A percentile compares a stretch with the other conserved stretches of the same genome.
Evolutionary conservation across 2,888 invertebrate genomes (phyloP).

Genomic region (Fragum fragum): DNA sequence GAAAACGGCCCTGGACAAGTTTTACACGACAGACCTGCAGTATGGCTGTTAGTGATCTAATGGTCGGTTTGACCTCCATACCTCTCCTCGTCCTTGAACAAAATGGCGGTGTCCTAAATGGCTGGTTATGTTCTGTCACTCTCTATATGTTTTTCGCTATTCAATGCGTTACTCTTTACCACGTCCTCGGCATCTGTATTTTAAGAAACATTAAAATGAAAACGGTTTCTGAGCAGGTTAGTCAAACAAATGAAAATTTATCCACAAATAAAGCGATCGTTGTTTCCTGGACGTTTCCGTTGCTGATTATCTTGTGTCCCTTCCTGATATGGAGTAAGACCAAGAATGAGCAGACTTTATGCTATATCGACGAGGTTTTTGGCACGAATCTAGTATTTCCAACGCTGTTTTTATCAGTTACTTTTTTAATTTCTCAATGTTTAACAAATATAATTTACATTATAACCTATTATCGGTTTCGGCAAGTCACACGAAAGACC

Average conservation of each 20-base stretch:
- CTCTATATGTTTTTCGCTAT: neutral
- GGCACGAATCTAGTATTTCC: neutral
- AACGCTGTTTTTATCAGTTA: neutral
- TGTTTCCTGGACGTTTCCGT: neutral
- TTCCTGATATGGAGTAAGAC: neutral
- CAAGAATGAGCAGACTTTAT: neutral
- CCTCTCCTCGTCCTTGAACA: neutral
- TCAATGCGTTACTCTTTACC: constrained; percentile 2
- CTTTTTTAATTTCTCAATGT: neutral
- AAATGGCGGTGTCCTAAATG: neutral
- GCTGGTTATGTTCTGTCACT: neutral
- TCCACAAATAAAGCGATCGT: neutral
- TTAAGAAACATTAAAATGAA: constrained; percentile 1
- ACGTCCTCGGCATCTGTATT: neutral
- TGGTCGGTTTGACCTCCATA: neutral
- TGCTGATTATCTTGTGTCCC: neutral
- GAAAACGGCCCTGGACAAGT: neutral
- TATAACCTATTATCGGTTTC: neutral
- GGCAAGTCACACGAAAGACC: neutral
- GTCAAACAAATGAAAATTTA: neutral
- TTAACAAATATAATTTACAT: neutral
- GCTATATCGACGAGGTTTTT: neutral
- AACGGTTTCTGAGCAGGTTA: neutral
- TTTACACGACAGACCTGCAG: constrained; percentile 9
- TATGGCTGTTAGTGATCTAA: neutral